Evolutionary conservation across 1,140 invertebrate genomes (phyloP).

Genomic region (Ceratosolen solmsi): DNA sequence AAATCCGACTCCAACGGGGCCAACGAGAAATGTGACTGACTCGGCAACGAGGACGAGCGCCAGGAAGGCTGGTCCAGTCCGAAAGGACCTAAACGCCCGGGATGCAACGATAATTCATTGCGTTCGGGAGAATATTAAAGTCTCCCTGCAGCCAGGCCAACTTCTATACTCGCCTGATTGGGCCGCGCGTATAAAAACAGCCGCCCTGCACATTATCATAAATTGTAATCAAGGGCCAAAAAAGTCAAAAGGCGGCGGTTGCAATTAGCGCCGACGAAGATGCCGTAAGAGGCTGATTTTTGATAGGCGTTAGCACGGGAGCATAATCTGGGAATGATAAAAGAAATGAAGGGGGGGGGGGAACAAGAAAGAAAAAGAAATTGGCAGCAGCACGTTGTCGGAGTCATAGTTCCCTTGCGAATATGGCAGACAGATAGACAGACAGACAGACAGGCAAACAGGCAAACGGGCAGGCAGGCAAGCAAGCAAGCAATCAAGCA

Average conservation of each 20-base stretch:
- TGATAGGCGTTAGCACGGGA: background rate
- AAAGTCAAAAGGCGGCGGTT: slow-evolving; percentile 28
- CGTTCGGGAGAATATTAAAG: no score
- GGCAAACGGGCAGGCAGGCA: no score
- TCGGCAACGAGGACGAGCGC: no score
- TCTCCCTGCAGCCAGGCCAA: no score
- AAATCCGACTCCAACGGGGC: no score
- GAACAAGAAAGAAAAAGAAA: background rate
- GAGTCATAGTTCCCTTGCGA: slow-evolving; percentile 23
- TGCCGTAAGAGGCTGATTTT: background rate
- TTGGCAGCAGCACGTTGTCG: background rate
- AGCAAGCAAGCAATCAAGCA: no score
- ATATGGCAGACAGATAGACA: slow-evolving; percentile 21
- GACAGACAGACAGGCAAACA: no score
- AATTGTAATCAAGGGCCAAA: slow-evolving; percentile 55
- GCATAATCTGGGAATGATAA: background rate
- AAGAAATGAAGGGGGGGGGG: background rate
- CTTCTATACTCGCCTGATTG: background rate
- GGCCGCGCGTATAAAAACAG: background rate
- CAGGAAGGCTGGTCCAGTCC: no score
- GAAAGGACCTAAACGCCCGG: no score
- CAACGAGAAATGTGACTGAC: no score
- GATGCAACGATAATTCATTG: no score
- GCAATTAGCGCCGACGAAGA: slow-evolving; percentile 1
- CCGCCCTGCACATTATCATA: slow-evolving; percentile 43